These are phyloP conservation scores for Microcaecilia unicolor DNA, from an alignment of 2,797 vertebrate species.

Conservation along the genomic window DNA sequence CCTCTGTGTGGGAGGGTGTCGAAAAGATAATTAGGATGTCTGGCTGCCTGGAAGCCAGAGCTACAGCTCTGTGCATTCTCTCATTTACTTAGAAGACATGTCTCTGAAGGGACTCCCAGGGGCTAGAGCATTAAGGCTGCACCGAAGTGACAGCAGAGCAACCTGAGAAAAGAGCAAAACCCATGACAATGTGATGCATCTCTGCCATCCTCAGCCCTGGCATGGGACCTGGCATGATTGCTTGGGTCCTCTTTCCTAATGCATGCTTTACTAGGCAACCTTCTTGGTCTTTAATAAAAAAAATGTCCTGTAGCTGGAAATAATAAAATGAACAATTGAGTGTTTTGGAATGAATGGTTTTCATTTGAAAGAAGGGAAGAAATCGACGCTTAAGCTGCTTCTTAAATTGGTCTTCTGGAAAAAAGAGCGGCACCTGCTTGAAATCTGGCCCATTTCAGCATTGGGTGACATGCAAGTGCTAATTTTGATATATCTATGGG, in stretches of 20 bases:
- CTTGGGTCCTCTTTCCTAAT: slow-evolving; percentile 38
- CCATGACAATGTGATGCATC: slow-evolving; percentile 43
- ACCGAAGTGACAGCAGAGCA: slow-evolving; percentile 50
- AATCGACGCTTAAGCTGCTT: too few relatives aligned
- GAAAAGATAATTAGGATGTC: slow-evolving; percentile 67
- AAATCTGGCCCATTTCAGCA: too few relatives aligned
- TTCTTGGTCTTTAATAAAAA: too few relatives aligned
- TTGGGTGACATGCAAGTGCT: too few relatives aligned
- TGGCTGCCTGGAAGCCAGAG: slow-evolving; percentile 52
- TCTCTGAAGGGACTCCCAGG: slow-evolving; percentile 62
- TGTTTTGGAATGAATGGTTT: too few relatives aligned
- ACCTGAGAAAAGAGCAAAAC: slow-evolving; percentile 47
- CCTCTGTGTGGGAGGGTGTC: slow-evolving; percentile 52
- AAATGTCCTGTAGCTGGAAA: slow-evolving; percentile 49
- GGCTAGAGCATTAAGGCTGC: slow-evolving; percentile 52
- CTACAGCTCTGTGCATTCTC: slow-evolving; percentile 53
- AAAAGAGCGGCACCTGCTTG: too few relatives aligned
- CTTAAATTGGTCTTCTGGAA: too few relatives aligned
- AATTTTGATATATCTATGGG: too few relatives aligned
- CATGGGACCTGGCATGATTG: slow-evolving; percentile 63
- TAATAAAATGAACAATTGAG: too few relatives aligned
- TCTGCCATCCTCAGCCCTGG: slow-evolving; percentile 46
- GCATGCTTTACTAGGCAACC: slow-evolving; percentile 39
- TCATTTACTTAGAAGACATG: slow-evolving; percentile 63
- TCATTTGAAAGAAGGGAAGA: too few relatives aligned